Conservation (phyloP, 1,140 invertebrate genomes). For the Drosophila gunungcola region DNA sequence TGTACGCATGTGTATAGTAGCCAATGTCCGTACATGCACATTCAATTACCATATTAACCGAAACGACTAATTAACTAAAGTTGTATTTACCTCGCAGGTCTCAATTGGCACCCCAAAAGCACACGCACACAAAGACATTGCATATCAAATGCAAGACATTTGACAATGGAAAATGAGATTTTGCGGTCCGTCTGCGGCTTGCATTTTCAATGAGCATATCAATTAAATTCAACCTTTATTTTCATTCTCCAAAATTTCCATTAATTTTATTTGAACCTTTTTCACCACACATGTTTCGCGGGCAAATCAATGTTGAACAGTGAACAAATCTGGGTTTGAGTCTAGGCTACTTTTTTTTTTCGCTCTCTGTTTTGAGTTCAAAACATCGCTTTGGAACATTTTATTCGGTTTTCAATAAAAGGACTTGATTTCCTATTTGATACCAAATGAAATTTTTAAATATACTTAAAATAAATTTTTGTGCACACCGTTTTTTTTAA, state of each 20-base stretch:
- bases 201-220: constrained; percentile 8
- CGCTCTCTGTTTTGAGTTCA: background rate
- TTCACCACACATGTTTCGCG: background rate
- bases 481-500: no score
- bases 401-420: no score
- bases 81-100: constrained; percentile 22
- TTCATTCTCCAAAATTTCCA: background rate
- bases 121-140: background rate
- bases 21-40: constrained; percentile 30
- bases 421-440: no score
- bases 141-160: constrained; percentile 6
- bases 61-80: constrained; percentile 52
- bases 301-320: background rate
- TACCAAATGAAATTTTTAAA: no score
- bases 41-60: constrained; percentile 52
- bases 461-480: no score
- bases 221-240: background rate
- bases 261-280: background rate
- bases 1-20: constrained; percentile 19
- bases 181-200: constrained; percentile 16
- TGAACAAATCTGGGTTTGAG: background rate
- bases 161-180: constrained; percentile 14
- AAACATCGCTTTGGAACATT: no score
- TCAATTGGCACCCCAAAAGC: constrained; percentile 10
- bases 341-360: background rate